phyloP scores from a whole-genome alignment of 2,797 vertebrate genomes.

The Chlorospingus semifuscus region DNA sequence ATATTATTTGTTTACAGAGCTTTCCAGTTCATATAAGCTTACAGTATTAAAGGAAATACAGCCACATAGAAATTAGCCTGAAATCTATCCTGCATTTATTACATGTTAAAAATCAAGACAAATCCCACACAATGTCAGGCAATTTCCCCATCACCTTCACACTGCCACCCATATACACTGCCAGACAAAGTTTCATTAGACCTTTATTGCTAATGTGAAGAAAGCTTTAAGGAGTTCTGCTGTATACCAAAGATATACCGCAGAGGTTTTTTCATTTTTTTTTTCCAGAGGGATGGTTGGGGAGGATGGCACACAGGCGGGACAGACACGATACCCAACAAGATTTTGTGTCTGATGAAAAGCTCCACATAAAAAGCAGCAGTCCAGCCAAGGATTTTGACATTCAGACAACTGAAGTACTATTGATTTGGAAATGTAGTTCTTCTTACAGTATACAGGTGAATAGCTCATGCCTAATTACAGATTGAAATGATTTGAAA shows the following conservation, averaged over 20 bases:
- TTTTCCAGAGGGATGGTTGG: background rate
- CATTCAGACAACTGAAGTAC: background rate
- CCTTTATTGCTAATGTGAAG: conserved; percentile 1
- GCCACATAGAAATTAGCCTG: background rate
- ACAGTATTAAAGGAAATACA: background rate
- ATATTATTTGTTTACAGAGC: background rate
- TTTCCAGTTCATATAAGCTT: background rate
- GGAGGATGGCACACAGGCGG: fast-evolving
- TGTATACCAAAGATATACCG: background rate
- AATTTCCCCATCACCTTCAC: background rate
- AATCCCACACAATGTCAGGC: background rate
- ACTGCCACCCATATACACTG: background rate
- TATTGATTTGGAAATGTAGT: background rate
- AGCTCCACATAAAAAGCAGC: background rate
- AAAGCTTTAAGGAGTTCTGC: background rate
- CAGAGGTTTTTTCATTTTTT: background rate
- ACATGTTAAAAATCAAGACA: conserved; percentile 6
- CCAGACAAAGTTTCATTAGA: background rate
- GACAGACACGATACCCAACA: background rate
- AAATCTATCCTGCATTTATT: conserved; percentile 6
- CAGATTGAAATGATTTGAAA: conserved; percentile 1
- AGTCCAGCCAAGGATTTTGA: background rate
- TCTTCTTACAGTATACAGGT: background rate
- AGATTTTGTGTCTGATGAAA: background rate
- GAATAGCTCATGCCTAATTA: background rate